Percentiles rank a stretch among this genome's conserved stretches.
phyloP scores from a whole-genome alignment of 2,113 vertebrate genomes.

The Seriola dumerili region DNA sequence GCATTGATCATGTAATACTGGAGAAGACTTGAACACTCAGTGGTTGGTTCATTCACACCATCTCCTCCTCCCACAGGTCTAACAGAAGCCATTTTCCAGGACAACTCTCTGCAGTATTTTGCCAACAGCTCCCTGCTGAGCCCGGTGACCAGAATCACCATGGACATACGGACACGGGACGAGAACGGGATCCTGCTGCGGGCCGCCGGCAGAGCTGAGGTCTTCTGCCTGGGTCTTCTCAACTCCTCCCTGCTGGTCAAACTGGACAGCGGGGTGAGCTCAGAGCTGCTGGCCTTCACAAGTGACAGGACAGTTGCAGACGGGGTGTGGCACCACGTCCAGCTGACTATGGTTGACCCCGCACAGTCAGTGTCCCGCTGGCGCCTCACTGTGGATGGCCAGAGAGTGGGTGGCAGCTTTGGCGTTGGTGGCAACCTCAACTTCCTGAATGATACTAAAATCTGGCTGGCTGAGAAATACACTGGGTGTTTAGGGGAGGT shows the following conservation, averaged over 20 bases:
- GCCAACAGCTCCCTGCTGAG: constrained; percentile 80
- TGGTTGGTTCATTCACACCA: background rate
- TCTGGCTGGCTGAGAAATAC: constrained; percentile 90
- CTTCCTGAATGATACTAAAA: constrained; percentile 84
- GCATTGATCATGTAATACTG: background rate
- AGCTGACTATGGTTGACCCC: constrained; percentile 84
- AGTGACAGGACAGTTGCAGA: constrained; percentile 83
- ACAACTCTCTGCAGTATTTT: constrained; percentile 83
- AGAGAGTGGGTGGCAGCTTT: constrained; percentile 70
- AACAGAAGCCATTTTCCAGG: constrained; percentile 88
- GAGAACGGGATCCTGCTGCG: constrained; percentile 85
- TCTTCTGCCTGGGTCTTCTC: constrained; percentile 87
- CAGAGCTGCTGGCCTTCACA: constrained; percentile 83
- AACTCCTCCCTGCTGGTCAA: constrained; percentile 88
- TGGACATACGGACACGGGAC: constrained; percentile 91
- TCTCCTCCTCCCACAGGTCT: constrained; percentile 84
- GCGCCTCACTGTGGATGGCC: constrained; percentile 85
- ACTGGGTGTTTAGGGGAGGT: constrained; percentile 92
- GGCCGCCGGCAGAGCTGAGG: constrained; percentile 75
- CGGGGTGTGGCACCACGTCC: constrained; percentile 90
- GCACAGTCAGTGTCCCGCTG: constrained; percentile 79
- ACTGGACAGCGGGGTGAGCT: constrained; percentile 82
- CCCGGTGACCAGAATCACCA: constrained; percentile 82
- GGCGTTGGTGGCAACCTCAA: constrained; percentile 82
- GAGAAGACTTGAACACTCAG: too few species aligned